These are phyloP conservation scores for Gymnoscelis rufifasciata DNA, from an alignment of 2,888 invertebrate genomes.

Conservation along the genomic window DNA sequence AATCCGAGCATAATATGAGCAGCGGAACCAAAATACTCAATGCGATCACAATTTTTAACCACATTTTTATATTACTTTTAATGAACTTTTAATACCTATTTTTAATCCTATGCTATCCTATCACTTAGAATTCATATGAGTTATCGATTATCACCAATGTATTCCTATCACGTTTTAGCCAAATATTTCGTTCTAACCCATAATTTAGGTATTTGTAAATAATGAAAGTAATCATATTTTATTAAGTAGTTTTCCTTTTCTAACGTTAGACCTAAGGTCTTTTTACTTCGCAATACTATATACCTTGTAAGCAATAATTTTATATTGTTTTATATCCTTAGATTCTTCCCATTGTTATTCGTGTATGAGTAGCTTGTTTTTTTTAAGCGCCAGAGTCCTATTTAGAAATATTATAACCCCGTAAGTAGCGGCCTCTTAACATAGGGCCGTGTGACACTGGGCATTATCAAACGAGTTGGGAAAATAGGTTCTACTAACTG, in stretches of 20 bases:
- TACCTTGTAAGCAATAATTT: constrained; percentile 74
- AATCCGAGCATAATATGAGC: constrained; percentile 56
- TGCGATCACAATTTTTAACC: constrained; percentile 61
- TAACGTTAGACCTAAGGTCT: constrained; percentile 70
- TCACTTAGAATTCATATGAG: constrained; percentile 49
- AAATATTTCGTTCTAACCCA: constrained; percentile 72
- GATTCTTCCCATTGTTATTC: constrained; percentile 24
- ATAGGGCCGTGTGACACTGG: constrained; percentile 28
- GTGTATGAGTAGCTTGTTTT: constrained; percentile 20
- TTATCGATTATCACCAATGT: constrained; percentile 48
- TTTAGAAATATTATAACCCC: constrained; percentile 30
- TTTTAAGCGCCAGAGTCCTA: constrained; percentile 22
- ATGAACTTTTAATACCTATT: constrained; percentile 24
- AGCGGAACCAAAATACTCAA: constrained; percentile 65
- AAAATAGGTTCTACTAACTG: not conserved
- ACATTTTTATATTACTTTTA: constrained; percentile 49
- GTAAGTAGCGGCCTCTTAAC: constrained; percentile 28
- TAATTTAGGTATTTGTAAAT: constrained; percentile 71
- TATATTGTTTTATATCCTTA: constrained; percentile 50
- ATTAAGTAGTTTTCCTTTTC: constrained; percentile 70
- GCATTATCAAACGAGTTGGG: not conserved
- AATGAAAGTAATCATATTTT: constrained; percentile 54
- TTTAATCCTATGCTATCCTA: constrained; percentile 40
- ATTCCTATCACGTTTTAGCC: constrained; percentile 75
- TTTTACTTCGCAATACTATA: constrained; percentile 74